phyloP scores from a whole-genome alignment of 2,797 vertebrate species.

The Sebastes diploproa region DNA sequence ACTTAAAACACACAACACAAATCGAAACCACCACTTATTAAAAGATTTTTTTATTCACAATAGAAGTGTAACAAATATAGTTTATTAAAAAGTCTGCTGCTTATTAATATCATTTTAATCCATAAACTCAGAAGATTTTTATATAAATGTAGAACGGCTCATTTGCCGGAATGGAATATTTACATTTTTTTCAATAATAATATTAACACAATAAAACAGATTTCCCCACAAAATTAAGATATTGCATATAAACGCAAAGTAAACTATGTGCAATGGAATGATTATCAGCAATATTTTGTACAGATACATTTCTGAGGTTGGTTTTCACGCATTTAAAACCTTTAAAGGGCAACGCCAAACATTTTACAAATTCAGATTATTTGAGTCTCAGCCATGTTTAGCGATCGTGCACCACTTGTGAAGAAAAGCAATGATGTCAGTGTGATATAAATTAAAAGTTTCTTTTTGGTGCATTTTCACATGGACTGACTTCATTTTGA shows the following conservation, averaged over 20 bases:
- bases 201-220: conserved; percentile 71
- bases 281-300: conserved; percentile 83
- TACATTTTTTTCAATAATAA: conserved; percentile 84
- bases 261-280: conserved; percentile 86
- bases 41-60: conserved; percentile 99
- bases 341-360: conserved; percentile 29
- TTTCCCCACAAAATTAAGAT: conserved; percentile 77
- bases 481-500: background rate
- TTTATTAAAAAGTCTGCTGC: conserved; percentile 98
- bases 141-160: conserved; percentile 90
- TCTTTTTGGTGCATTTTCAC: background rate
- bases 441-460: background rate
- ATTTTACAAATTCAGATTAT: background rate
- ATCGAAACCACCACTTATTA: conserved; percentile 78
- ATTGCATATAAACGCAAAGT: conserved; percentile 72
- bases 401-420: background rate
- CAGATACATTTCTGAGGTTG: conserved; percentile 79
- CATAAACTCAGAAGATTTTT: conserved; percentile 88
- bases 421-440: background rate
- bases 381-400: background rate
- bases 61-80: conserved; percentile 99
- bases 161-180: conserved; percentile 84
- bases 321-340: conserved; percentile 60
- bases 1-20: conserved; percentile 1
- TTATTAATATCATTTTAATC: conserved; percentile 89